Evolutionary conservation across 1,140 invertebrate genomes (phyloP).

Genomic region (Pseudomyrmex gracilis): DNA sequence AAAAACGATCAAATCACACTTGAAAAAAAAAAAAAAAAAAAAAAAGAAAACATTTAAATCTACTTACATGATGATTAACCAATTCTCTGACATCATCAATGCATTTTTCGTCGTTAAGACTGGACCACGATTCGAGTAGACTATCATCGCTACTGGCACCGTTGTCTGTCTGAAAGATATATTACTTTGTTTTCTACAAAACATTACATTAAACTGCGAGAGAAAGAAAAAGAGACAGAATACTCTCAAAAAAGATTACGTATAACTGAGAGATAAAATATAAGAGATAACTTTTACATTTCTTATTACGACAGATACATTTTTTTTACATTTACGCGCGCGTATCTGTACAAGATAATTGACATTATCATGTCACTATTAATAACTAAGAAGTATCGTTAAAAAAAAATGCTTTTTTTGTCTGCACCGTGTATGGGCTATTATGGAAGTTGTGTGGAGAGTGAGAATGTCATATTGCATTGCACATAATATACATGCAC

Average conservation of each 20-base stretch:
- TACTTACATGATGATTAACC: slow-evolving; percentile 88
- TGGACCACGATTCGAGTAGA: slow-evolving; percentile 83
- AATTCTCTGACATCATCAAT: slow-evolving; percentile 86
- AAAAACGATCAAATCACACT: not conserved
- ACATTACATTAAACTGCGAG: too few relatives aligned
- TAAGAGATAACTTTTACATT: too few relatives aligned
- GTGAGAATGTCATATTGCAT: not conserved
- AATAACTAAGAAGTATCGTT: not conserved
- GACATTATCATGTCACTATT: too few relatives aligned
- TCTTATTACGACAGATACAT: too few relatives aligned
- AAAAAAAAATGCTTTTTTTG: not conserved
- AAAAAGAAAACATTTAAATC: not conserved
- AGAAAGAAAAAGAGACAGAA: too few relatives aligned
- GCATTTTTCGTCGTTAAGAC: slow-evolving; percentile 85
- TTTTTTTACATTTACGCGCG: too few relatives aligned
- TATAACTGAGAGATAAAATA: too few relatives aligned
- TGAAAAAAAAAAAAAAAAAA: too few relatives aligned
- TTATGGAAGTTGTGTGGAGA: not conserved
- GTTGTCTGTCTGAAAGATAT: slow-evolving; percentile 82
- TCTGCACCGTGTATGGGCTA: too few relatives aligned
- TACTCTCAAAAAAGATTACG: too few relatives aligned
- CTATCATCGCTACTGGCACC: slow-evolving; percentile 80
- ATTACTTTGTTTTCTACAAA: slow-evolving; percentile 50
- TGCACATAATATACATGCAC: slow-evolving; percentile 35
- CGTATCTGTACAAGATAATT: too few relatives aligned